Evolutionary conservation across 1,140 invertebrate species (phyloP).

Genomic region (Andricus grossulariae): DNA sequence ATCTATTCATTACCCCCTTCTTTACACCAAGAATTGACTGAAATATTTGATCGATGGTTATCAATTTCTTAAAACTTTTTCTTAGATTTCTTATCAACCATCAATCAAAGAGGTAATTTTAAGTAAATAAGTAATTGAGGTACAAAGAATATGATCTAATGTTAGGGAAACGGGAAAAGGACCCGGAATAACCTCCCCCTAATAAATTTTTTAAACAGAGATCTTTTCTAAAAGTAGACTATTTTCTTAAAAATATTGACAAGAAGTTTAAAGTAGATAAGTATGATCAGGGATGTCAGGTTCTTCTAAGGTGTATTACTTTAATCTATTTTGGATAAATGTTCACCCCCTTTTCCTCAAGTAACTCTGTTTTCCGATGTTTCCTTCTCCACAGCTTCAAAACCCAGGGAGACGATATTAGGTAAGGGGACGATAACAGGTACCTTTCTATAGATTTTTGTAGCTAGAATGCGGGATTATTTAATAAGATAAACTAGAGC

Average conservation of each 20-base stretch:
- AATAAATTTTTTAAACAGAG: background rate
- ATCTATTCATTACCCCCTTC: background rate
- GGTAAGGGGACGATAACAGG: slow-evolving; percentile 31
- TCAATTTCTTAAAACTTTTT: slow-evolving; percentile 1
- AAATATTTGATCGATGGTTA: slow-evolving; percentile 26
- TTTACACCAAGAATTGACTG: background rate
- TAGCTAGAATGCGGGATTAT: slow-evolving; percentile 30
- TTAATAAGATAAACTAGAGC: slow-evolving; percentile 23
- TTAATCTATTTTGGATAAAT: slow-evolving; percentile 21
- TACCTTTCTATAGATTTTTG: slow-evolving; percentile 30
- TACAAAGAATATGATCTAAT: slow-evolving; percentile 31
- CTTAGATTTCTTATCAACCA: slow-evolving; percentile 1
- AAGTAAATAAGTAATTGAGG: slow-evolving; percentile 14
- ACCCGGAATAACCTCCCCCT: slow-evolving; percentile 15
- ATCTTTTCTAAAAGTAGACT: background rate
- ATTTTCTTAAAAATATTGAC: background rate
- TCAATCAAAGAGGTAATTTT: slow-evolving; percentile 21
- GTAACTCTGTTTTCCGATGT: slow-evolving; percentile 27
- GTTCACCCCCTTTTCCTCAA: background rate
- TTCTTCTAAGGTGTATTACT: background rate
- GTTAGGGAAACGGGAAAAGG: slow-evolving; percentile 15
- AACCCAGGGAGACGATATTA: slow-evolving; percentile 30
- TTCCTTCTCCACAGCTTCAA: slow-evolving; percentile 30
- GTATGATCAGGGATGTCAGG: slow-evolving; percentile 2
- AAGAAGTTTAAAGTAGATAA: background rate